phyloP scores from a whole-genome alignment of 2,888 invertebrate species.

The Trilocha varians region DNA sequence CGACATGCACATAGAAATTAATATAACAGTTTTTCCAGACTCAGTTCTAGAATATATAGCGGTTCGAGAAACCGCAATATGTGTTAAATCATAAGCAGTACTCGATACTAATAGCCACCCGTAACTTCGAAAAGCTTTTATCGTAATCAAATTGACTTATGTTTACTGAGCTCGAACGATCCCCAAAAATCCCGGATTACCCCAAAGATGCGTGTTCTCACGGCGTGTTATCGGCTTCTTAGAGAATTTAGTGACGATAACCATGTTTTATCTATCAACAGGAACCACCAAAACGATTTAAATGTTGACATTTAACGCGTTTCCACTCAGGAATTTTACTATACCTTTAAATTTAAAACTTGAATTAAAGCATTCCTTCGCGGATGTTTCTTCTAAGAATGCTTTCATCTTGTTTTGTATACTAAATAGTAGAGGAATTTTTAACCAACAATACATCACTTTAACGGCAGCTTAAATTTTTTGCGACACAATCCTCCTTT shows the following conservation, averaged over 20 bases:
- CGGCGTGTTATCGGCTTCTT: slow-evolving; percentile 47
- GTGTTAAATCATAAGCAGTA: neutral
- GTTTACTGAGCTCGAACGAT: slow-evolving; percentile 27
- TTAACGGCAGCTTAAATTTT: slow-evolving; percentile 5
- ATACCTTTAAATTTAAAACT: neutral
- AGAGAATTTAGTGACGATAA: slow-evolving; percentile 52
- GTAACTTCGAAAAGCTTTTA: slow-evolving; percentile 25
- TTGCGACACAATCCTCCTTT: slow-evolving; percentile 11
- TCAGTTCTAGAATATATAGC: no score
- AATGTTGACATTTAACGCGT: slow-evolving; percentile 21
- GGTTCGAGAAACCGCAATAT: neutral
- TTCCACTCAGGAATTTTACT: neutral
- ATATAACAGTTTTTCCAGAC: no score
- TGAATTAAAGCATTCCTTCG: slow-evolving; percentile 7
- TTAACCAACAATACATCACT: slow-evolving; percentile 4
- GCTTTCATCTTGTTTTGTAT: slow-evolving; percentile 17
- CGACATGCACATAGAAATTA: no score
- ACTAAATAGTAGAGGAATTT: slow-evolving; percentile 12
- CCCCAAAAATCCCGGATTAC: slow-evolving; percentile 36
- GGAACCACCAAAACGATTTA: slow-evolving; percentile 31
- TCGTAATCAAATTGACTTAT: slow-evolving; percentile 29
- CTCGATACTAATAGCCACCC: slow-evolving; percentile 6
- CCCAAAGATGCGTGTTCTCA: slow-evolving; percentile 44
- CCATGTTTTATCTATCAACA: slow-evolving; percentile 49
- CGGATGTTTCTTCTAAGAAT: slow-evolving; percentile 13